These are phyloP conservation scores for Doryteuthis pealeii DNA, from an alignment of 1,140 invertebrate genomes.

Conservation along the genomic window DNA sequence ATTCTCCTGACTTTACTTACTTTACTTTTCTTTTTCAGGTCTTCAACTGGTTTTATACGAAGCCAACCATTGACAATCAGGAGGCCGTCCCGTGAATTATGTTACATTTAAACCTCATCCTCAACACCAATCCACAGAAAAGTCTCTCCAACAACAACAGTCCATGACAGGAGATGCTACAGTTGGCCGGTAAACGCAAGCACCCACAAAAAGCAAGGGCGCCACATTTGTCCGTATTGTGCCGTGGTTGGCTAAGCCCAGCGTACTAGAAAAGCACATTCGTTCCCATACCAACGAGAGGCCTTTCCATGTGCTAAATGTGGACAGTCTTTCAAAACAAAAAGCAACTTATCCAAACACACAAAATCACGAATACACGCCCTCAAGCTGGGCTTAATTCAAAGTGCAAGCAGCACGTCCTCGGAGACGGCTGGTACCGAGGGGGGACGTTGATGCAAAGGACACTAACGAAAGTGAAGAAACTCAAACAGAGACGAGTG, in stretches of 20 bases:
- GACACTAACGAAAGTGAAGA: constrained; percentile 20
- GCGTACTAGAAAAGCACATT: constrained; percentile 90
- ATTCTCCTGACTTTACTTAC: too few relatives aligned
- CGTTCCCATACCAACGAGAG: constrained; percentile 84
- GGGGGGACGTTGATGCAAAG: constrained; percentile 1
- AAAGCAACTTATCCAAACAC: constrained; percentile 91
- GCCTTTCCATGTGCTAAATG: constrained; percentile 86
- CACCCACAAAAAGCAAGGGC: constrained; percentile 58
- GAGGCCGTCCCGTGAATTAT: constrained; percentile 13
- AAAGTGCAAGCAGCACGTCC: constrained; percentile 1
- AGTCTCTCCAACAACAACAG: constrained; percentile 18
- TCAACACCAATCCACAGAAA: constrained; percentile 7
- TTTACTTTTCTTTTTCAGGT: background rate
- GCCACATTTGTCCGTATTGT: constrained; percentile 83
- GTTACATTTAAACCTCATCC: background rate
- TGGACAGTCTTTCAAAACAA: constrained; percentile 91
- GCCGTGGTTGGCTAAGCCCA: constrained; percentile 88
- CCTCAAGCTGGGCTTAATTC: constrained; percentile 30
- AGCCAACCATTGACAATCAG: constrained; percentile 15
- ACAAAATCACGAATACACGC: constrained; percentile 78
- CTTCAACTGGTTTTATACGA: constrained; percentile 35
- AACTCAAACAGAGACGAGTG: constrained; percentile 7
- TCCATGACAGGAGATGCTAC: constrained; percentile 18
- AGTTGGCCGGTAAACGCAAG: constrained; percentile 34
- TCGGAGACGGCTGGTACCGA: constrained; percentile 15